A percentile compares a stretch with the other conserved stretches of the same genome.
Evolutionary conservation across 2,113 vertebrate genomes (phyloP).

Genomic region (rabbit (Oryctolagus cuniculus)): DNA sequence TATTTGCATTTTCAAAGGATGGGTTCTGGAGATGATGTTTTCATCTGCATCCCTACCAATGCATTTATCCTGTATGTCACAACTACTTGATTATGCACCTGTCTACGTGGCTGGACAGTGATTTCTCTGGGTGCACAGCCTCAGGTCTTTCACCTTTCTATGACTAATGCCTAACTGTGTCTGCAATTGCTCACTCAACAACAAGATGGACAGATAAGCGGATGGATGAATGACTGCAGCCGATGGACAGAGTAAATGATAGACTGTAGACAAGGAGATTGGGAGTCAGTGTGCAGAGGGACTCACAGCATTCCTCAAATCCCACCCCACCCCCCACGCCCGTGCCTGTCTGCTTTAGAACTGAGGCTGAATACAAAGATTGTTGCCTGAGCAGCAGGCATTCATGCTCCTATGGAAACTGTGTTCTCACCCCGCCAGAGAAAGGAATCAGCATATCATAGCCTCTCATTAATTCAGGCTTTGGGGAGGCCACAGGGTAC

Average conservation of each 20-base stretch:
- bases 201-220: background rate
- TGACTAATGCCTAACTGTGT: background rate
- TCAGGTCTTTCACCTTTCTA: background rate
- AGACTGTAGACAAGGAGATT: background rate
- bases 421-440: slow-evolving; percentile 57
- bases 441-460: slow-evolving; percentile 19
- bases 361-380: slow-evolving; percentile 46
- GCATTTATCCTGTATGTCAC: background rate
- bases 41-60: background rate
- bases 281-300: background rate
- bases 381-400: background rate
- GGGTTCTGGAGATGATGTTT: background rate
- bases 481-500: background rate
- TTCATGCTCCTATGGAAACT: slow-evolving; percentile 19
- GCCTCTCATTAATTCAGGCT: slow-evolving; percentile 73
- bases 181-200: background rate
- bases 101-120: background rate
- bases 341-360: slow-evolving; percentile 30
- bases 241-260: background rate
- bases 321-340: background rate
- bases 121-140: background rate
- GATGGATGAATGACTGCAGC: background rate
- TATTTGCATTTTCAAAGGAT: background rate
- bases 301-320: background rate
- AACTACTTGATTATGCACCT: background rate